These are phyloP conservation scores for Damaliscus lunatus DNA, from an alignment of 2,113 vertebrate species.

Conservation along the genomic window DNA sequence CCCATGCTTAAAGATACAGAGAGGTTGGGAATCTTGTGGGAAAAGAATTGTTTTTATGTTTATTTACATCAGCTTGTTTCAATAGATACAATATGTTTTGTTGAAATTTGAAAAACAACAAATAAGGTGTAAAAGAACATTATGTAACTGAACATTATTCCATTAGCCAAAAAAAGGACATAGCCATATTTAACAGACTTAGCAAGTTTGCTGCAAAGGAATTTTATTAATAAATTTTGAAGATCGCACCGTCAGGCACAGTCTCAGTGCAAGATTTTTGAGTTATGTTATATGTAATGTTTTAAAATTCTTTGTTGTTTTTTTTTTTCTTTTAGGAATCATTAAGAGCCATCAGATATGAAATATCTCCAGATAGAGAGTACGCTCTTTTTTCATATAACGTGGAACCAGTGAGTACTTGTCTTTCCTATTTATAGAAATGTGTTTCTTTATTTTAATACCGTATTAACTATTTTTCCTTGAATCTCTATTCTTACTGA, in stretches of 20 bases:
- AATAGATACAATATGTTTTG: background rate
- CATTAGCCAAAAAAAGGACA: background rate
- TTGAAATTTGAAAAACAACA: background rate
- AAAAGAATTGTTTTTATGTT: background rate
- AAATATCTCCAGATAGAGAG: conserved; percentile 94
- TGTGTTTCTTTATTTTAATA: accelerated
- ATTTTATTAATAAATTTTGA: background rate
- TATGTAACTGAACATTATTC: background rate
- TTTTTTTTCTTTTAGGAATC: conserved; percentile 86
- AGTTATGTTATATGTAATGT: background rate
- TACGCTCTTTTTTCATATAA: conserved; percentile 94
- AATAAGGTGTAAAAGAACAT: background rate
- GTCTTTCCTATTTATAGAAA: background rate
- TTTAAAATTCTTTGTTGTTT: background rate
- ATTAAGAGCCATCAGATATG: conserved; percentile 92
- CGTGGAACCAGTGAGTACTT: conserved; percentile 89
- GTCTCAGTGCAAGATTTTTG: too few species aligned
- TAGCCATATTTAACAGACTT: background rate
- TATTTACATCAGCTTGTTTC: background rate
- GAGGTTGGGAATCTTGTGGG: background rate
- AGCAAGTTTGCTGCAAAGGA: too few species aligned
- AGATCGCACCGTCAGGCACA: accelerated
- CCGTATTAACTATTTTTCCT: background rate
- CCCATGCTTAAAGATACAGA: too few species aligned
- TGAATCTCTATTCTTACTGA: background rate